These are phyloP conservation scores for Nymphalis c-album DNA, from an alignment of 2,888 invertebrate species.

Conservation along the genomic window DNA sequence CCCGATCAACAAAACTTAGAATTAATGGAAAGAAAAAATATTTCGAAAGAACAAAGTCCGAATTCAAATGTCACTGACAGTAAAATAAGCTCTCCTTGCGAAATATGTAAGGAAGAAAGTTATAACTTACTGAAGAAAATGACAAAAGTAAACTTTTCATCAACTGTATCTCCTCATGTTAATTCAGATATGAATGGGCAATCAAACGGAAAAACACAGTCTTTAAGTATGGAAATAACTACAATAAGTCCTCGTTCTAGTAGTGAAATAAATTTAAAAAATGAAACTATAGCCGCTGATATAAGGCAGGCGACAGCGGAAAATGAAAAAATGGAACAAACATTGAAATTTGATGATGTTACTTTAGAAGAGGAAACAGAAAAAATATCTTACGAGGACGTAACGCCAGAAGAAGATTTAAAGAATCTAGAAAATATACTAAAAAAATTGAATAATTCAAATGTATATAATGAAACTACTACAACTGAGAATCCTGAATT, in stretches of 20 bases:
- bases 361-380: conserved; percentile 45
- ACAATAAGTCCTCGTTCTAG: background rate
- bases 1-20: conserved; percentile 39
- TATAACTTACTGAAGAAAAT: background rate
- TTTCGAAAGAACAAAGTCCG: conserved; percentile 11
- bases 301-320: background rate
- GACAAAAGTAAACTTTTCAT: background rate
- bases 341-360: conserved; percentile 39
- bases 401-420: conserved; percentile 24
- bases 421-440: conserved; percentile 32
- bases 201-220: background rate
- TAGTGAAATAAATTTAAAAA: background rate
- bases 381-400: conserved; percentile 32
- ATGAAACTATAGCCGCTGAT: background rate
- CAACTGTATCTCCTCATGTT: background rate
- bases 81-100: conserved; percentile 13
- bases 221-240: too few relatives aligned
- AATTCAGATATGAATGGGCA: background rate
- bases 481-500: conserved; percentile 24
- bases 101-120: background rate
- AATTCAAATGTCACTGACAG: background rate
- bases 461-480: conserved; percentile 14
- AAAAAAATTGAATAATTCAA: conserved; percentile 20
- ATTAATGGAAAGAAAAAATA: conserved; percentile 42
- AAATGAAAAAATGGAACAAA: conserved; percentile 19